A percentile compares a stretch with the other conserved stretches of the same genome.
Evolutionary conservation across 92 coral and sea anemone genomes (phyloP).

Genomic region (Pocillopora meandrina): DNA sequence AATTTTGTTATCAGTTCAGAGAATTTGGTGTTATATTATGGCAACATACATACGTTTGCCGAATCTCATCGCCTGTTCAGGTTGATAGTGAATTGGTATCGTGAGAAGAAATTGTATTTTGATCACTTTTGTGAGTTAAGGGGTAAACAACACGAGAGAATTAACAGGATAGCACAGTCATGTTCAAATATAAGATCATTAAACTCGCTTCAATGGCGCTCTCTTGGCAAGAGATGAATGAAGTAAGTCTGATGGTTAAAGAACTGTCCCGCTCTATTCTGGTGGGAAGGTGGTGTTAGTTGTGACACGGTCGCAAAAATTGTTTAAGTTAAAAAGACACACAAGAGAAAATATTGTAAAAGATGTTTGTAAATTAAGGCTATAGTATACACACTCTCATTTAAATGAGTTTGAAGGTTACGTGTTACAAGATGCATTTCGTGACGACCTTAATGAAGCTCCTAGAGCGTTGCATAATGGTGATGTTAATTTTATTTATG

Average conservation of each 20-base stretch:
- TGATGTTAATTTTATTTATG: not conserved
- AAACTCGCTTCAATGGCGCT: not conserved
- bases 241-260: not conserved
- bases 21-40: too few species aligned
- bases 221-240: constrained; percentile 1
- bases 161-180: not conserved
- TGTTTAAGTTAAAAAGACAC: not conserved
- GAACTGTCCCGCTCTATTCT: not conserved
- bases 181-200: not conserved
- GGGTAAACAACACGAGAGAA: not conserved
- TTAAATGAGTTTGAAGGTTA: not conserved
- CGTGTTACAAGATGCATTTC: not conserved
- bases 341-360: not conserved
- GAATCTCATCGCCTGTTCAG: too few species aligned
- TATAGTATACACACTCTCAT: not conserved
- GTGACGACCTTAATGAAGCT: not conserved
- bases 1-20: too few species aligned
- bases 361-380: not conserved
- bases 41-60: too few species aligned
- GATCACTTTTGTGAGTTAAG: not conserved
- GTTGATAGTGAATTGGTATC: too few species aligned
- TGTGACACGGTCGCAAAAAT: not conserved
- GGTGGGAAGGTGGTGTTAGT: not conserved
- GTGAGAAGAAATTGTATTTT: too few species aligned
- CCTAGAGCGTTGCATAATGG: not conserved